A percentile compares a stretch with the other conserved stretches of the same genome.
phyloP scores from a whole-genome alignment of 2,113 vertebrate species.

The Bungarus multicinctus region DNA sequence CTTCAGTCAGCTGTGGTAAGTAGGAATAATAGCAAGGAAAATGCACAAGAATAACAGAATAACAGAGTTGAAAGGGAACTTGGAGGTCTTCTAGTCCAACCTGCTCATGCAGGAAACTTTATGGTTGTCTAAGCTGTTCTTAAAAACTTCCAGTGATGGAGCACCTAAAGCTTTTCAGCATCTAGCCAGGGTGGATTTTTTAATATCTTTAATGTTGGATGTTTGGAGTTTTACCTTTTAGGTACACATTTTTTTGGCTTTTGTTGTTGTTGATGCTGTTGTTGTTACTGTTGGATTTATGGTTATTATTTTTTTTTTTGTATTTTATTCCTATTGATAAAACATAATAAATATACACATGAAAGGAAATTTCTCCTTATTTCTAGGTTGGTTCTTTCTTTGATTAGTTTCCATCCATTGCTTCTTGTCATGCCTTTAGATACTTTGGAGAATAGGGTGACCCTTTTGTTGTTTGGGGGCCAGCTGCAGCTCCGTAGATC shows the following conservation, averaged over 20 bases:
- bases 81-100: neutral
- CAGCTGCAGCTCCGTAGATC: too few species aligned
- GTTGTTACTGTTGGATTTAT: neutral
- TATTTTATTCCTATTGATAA: neutral
- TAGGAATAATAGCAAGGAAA: neutral
- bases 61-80: neutral
- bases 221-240: neutral
- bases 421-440: neutral
- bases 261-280: neutral
- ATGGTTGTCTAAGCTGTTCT: neutral
- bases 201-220: neutral
- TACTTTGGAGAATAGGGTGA: neutral
- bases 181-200: neutral
- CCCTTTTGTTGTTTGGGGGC: too few species aligned
- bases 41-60: neutral
- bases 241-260: neutral
- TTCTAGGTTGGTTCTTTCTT: neutral
- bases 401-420: neutral
- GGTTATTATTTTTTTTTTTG: neutral
- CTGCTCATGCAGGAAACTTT: too few species aligned
- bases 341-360: neutral
- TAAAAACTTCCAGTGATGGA: neutral
- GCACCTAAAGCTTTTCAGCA: neutral
- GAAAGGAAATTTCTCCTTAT: neutral
- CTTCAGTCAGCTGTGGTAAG: neutral